phyloP scores from a whole-genome alignment of 2,797 vertebrate genomes.

The Sebastolobus altivelis region DNA sequence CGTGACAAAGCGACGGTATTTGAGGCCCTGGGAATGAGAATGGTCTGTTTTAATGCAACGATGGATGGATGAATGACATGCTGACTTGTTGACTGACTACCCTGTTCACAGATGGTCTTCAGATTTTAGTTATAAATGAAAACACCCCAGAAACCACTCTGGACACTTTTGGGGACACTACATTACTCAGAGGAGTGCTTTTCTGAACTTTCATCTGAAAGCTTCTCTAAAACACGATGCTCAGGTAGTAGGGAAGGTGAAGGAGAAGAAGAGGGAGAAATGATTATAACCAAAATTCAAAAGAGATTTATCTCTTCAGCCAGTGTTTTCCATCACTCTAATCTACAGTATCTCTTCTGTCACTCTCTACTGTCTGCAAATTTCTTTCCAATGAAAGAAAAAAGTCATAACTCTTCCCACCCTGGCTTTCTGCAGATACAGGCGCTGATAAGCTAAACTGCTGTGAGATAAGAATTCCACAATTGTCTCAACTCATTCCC shows the following conservation, averaged over 20 bases:
- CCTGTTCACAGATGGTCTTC: slow-evolving; percentile 13
- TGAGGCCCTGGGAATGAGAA: too few relatives aligned
- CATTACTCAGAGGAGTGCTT: slow-evolving; percentile 55
- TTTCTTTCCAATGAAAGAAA: background rate
- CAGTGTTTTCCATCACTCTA: slow-evolving; percentile 2
- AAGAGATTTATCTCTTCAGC: slow-evolving; percentile 4
- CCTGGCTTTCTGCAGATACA: slow-evolving; percentile 31
- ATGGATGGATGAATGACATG: background rate
- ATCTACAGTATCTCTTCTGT: background rate
- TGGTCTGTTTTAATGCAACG: background rate
- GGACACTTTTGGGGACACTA: slow-evolving; percentile 58
- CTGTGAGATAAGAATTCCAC: slow-evolving; percentile 41
- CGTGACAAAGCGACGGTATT: too few relatives aligned
- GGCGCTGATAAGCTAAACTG: slow-evolving; percentile 17
- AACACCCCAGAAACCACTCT: slow-evolving; percentile 17
- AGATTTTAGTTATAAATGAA: slow-evolving; percentile 41
- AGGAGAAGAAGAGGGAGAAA: background rate
- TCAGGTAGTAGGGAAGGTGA: slow-evolving; percentile 16
- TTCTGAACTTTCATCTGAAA: slow-evolving; percentile 1
- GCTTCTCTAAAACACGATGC: slow-evolving; percentile 47
- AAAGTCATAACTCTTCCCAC: slow-evolving; percentile 3
- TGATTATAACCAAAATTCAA: background rate
- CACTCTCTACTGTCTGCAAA: background rate
- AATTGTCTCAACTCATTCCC: slow-evolving; percentile 19
- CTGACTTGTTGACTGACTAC: background rate